Percentiles rank a stretch among this genome's conserved stretches.
These are phyloP conservation scores for Eira barbara DNA, from an alignment of 2,113 vertebrate genomes.

Conservation along the genomic window DNA sequence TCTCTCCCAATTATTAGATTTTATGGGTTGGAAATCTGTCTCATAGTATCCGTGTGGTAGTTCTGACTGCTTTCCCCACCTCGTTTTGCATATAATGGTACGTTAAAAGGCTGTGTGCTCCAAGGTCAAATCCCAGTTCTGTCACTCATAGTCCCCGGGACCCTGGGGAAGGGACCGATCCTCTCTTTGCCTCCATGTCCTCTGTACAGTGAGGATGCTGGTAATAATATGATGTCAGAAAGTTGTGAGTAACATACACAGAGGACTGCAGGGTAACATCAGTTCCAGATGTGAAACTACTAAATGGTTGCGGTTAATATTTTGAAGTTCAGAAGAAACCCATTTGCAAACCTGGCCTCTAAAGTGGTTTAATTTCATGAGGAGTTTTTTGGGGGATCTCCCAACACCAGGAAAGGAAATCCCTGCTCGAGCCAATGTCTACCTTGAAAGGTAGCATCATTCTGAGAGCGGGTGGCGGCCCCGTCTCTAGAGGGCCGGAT, in stretches of 20 bases:
- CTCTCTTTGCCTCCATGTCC: not conserved
- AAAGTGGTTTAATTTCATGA: not conserved
- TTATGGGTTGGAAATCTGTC: not conserved
- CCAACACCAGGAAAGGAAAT: not conserved
- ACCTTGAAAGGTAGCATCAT: fast-evolving
- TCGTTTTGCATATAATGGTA: not conserved
- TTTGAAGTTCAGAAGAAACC: not conserved
- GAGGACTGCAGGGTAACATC: not conserved
- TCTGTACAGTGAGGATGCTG: not conserved
- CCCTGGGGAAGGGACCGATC: not conserved
- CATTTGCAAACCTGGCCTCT: not conserved
- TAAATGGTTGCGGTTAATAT: not conserved
- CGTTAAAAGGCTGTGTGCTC: not conserved
- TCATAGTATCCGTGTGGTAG: not conserved
- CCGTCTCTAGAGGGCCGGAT: not conserved
- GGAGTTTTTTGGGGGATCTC: not conserved
- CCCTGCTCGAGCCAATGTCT: not conserved
- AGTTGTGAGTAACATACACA: not conserved
- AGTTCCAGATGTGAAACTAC: not conserved
- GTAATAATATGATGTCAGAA: not conserved
- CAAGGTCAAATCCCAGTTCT: not conserved
- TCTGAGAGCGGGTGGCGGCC: not conserved
- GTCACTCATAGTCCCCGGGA: not conserved
- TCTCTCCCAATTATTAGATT: not conserved
- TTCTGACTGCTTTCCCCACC: not conserved